Conservation (phyloP, 2,797 vertebrate species). For the Scomberomorus guttatus region DNA sequence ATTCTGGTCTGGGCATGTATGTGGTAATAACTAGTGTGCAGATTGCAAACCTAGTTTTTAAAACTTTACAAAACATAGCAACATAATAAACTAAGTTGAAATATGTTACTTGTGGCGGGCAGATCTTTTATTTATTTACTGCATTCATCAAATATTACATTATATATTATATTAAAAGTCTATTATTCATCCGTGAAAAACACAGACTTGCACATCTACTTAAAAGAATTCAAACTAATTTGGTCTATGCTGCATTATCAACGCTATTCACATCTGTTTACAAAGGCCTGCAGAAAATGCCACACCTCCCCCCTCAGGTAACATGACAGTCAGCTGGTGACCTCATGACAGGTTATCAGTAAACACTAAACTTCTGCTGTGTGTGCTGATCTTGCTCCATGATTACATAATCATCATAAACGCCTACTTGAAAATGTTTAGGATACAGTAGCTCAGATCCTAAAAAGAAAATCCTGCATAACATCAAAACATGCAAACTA, state of each 20-base stretch:
- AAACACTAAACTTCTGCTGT: conserved; percentile 47
- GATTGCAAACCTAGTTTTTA: not conserved
- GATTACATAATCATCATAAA: conserved; percentile 41
- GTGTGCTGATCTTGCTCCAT: conserved; percentile 4
- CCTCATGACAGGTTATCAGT: conserved; percentile 69
- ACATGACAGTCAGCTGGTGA: conserved; percentile 76
- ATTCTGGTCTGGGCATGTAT: not conserved
- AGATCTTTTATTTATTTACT: not conserved
- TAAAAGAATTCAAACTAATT: not conserved
- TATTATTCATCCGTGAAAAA: not conserved
- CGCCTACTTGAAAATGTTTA: not conserved
- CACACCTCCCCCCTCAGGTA: conserved; percentile 68
- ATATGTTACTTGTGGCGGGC: not conserved
- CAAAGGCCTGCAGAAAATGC: conserved; percentile 18
- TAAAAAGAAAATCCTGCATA: not conserved
- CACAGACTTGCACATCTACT: not conserved
- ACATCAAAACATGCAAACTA: not conserved
- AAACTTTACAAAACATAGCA: not conserved
- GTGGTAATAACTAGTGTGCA: not conserved
- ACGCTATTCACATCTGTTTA: not conserved
- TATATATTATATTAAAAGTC: no score
- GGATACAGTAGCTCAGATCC: not conserved
- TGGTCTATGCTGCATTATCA: not conserved
- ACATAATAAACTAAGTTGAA: not conserved
- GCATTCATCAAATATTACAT: not conserved